phyloP scores from a whole-genome alignment of 64 coral and sea anemone species.

The Montipora efflorescens region DNA sequence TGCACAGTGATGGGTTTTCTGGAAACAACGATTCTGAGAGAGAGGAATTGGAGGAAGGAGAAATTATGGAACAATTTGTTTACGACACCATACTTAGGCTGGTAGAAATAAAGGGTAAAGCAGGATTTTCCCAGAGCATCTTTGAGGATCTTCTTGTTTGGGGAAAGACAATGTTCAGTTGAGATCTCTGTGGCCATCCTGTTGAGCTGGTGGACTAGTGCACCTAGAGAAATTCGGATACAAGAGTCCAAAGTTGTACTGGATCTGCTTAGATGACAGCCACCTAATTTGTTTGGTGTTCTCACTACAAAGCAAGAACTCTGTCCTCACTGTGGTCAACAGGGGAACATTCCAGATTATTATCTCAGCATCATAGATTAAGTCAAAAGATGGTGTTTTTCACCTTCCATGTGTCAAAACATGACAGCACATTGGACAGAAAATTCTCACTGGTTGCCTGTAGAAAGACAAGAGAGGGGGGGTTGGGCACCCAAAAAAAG shows the following conservation, averaged over 20 bases:
- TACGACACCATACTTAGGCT: slow-evolving; percentile 62
- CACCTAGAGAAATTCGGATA: slow-evolving; percentile 58
- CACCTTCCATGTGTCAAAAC: slow-evolving; percentile 60
- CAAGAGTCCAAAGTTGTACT: slow-evolving; percentile 55
- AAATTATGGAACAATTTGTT: slow-evolving; percentile 59
- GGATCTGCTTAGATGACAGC: not conserved
- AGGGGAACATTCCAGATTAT: slow-evolving; percentile 33
- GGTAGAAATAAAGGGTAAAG: slow-evolving; percentile 69
- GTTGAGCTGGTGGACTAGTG: slow-evolving; percentile 37
- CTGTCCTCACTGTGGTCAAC: slow-evolving; percentile 44
- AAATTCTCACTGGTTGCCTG: not conserved
- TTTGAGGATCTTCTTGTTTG: slow-evolving; percentile 72
- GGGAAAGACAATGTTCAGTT: slow-evolving; percentile 53
- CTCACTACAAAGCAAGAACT: too few species aligned
- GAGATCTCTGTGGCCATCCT: slow-evolving; percentile 49
- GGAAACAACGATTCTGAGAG: too few species aligned
- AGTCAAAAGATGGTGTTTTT: slow-evolving; percentile 12
- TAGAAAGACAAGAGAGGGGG: slow-evolving; percentile 1
- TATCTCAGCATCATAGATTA: not conserved
- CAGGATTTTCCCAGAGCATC: slow-evolving; percentile 62
- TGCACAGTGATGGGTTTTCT: slow-evolving; percentile 3
- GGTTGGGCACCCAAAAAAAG: slow-evolving; percentile 29
- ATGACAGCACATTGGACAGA: slow-evolving; percentile 80
- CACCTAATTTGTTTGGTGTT: too few species aligned
- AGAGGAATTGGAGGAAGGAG: not conserved